phyloP scores from a whole-genome alignment of 2,113 vertebrate species.

The Megalops atlanticus region DNA sequence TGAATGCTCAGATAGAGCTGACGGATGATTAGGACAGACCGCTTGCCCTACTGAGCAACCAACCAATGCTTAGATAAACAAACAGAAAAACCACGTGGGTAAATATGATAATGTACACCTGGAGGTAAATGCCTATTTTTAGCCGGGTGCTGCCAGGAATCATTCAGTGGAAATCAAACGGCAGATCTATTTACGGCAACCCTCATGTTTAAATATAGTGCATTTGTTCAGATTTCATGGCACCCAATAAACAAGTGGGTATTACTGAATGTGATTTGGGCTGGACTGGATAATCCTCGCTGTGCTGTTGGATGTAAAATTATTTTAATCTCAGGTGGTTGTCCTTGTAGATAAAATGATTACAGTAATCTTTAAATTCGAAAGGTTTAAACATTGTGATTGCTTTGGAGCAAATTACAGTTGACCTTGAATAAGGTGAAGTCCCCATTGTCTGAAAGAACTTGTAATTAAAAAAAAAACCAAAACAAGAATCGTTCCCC shows the following conservation, averaged over 20 bases:
- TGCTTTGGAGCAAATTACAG: neutral
- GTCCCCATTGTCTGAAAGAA: no score
- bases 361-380: neutral
- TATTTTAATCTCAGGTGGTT: neutral
- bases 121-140: conserved; percentile 17
- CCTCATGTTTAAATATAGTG: conserved; percentile 59
- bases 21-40: neutral
- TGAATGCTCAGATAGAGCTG: neutral
- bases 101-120: conserved; percentile 11
- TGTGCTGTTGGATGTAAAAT: neutral
- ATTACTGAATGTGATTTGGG: conserved; percentile 49
- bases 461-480: no score
- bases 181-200: conserved; percentile 60
- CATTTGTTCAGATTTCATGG: conserved; percentile 50
- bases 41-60: neutral
- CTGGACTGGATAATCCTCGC: conserved; percentile 28
- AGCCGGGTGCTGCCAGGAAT: conserved; percentile 25
- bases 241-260: conserved; percentile 42
- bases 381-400: neutral
- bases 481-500: no score
- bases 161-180: conserved; percentile 50
- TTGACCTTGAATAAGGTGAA: neutral
- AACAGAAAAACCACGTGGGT: neutral
- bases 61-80: neutral
- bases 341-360: neutral